Evolutionary conservation across 2,888 invertebrate genomes (phyloP), one percentile per base, ranked within the genome.

Genomic region (Ariolimax columbianus): DNA sequence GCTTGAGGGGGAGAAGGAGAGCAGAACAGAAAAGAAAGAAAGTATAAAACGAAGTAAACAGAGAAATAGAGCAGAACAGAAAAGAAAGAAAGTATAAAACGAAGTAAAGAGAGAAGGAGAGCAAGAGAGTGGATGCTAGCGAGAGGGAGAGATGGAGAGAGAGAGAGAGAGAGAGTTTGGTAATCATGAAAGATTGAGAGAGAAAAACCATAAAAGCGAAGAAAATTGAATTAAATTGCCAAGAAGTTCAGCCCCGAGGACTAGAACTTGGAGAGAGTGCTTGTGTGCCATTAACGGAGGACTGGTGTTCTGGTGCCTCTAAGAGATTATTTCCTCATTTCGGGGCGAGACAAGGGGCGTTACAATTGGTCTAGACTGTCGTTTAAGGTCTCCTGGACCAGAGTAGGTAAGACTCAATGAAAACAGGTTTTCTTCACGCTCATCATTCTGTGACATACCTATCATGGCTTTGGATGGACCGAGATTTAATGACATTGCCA

Each of bases 191-290:
- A 2, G n/a, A 3, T n/a, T n/a, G n/a, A n/a, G 17, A n/a, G n/a
- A 55, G 55, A 63, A 63, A 63, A 26, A 4, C 59, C 59, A 63
- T n/a, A n/a, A 63, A 63, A 63, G 59, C 59, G 59, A 63, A 63
- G 59, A n/a, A 63, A 63, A 63, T 63, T 63, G 59, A 63, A 63
- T 63, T 63, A 63, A 63, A 63, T 63, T 63, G 59, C 59, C 59
- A 7, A 63, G 59, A 63, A n/a, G n/a, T 63, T 63, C n/a, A 63
- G 59, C n/a, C 59, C 59, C 2, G n/a, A 63, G 59, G n/a, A 63
- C 23, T n/a, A 26, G n/a, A 11, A 7, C 59, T n/a, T 26, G 23
- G n/a, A n/a, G 26, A 63, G 11, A n/a, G n/a, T 63, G 59, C 6
- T 4, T 4, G 55, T 11, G 14, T 55, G 55, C 55, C 23, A 23